Evolutionary conservation across 2,888 invertebrate genomes (phyloP).

Genomic region (Harpalus rubripes): DNA sequence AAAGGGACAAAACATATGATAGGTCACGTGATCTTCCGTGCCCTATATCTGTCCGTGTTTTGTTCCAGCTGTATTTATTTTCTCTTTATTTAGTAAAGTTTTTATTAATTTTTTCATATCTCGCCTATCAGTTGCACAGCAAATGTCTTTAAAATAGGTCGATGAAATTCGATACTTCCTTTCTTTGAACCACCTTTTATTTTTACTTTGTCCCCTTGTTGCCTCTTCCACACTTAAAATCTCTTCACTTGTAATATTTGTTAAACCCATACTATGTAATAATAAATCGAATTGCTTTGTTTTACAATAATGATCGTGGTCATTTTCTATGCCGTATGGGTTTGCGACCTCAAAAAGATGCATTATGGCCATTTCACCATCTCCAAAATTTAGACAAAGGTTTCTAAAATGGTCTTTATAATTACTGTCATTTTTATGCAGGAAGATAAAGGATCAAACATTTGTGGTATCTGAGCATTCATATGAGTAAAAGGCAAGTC

Average conservation of each 20-base stretch:
- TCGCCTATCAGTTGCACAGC: neutral
- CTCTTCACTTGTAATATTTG: neutral
- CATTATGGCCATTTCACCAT: neutral
- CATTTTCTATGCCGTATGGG: neutral
- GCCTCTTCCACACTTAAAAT: neutral
- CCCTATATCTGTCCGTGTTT: neutral
- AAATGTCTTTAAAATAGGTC: neutral
- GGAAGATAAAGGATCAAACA: neutral
- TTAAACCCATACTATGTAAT: neutral
- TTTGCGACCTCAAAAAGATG: neutral
- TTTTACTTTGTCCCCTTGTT: neutral
- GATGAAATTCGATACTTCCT: neutral
- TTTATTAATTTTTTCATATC: neutral
- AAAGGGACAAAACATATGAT: no score
- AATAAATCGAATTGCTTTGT: neutral
- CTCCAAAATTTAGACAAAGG: neutral
- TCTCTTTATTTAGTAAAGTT: neutral
- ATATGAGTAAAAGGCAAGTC: no score
- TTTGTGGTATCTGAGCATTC: no score
- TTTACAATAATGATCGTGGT: neutral
- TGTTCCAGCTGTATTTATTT: neutral
- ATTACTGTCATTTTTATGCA: neutral
- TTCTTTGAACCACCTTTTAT: neutral
- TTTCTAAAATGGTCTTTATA: conserved; percentile 1
- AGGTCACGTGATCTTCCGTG: no score